Evolutionary conservation across 2,797 vertebrate genomes (phyloP).

Genomic region (Graptemys geographica): DNA sequence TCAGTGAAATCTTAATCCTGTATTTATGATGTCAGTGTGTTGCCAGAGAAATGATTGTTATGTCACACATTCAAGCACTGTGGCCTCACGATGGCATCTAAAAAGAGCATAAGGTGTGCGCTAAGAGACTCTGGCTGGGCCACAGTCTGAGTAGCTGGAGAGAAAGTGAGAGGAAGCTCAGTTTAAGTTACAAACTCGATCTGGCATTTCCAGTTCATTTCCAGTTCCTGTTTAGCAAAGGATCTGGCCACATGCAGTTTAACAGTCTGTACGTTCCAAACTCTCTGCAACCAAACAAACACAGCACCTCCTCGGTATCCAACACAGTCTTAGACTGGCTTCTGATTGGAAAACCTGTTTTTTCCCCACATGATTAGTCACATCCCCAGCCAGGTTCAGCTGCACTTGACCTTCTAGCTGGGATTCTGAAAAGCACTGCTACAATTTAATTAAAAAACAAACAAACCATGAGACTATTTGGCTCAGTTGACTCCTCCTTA

Average conservation of each 20-base stretch:
- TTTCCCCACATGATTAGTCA: rapidly evolving
- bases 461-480: neutral
- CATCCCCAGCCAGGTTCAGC: neutral
- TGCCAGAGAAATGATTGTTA: neutral
- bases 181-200: conserved; percentile 30
- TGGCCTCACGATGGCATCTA: conserved; percentile 37
- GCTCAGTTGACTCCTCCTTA: neutral
- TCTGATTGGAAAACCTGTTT: neutral
- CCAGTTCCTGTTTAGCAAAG: conserved; percentile 39
- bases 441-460: neutral
- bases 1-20: neutral
- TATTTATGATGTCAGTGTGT: conserved; percentile 6
- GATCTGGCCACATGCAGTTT: neutral
- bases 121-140: conserved; percentile 2
- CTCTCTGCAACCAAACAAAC: neutral
- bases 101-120: conserved; percentile 57
- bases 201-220: conserved; percentile 56
- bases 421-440: neutral
- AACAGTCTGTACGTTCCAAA: neutral
- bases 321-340: rapidly evolving
- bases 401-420: neutral
- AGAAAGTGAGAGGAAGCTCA: conserved; percentile 51
- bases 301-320: neutral
- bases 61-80: conserved; percentile 24
- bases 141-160: neutral